Conservation (phyloP, 2,888 invertebrate genomes). For the Escarpia spicata region DNA sequence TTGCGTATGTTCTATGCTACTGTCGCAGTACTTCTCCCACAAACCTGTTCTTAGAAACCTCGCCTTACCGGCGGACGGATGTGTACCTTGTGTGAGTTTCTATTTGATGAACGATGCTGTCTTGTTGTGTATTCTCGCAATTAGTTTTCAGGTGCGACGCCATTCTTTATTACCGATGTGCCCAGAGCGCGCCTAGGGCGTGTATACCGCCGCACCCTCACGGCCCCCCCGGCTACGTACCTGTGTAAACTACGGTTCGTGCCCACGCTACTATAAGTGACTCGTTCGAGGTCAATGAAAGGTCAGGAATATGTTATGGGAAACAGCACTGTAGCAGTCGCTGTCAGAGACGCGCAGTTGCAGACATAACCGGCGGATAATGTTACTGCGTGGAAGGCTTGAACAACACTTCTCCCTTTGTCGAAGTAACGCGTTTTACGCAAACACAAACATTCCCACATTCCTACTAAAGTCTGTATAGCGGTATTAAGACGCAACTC, state of each 20-base stretch:
- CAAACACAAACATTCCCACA: background rate
- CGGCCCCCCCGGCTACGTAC: background rate
- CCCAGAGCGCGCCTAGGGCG: background rate
- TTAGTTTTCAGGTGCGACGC: background rate
- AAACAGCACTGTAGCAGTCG: background rate
- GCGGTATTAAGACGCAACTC: no score
- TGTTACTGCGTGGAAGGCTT: background rate
- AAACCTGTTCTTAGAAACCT: no score
- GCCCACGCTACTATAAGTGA: slow-evolving; percentile 13
- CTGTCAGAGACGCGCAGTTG: background rate
- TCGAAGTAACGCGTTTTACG: background rate
- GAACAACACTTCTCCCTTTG: background rate
- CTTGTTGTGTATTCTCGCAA: background rate
- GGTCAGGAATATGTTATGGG: background rate
- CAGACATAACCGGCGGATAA: background rate
- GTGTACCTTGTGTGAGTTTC: background rate
- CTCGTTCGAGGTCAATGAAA: background rate
- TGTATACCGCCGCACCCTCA: background rate
- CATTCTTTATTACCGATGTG: background rate
- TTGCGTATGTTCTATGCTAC: no score
- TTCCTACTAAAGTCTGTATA: background rate
- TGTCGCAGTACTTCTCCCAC: no score
- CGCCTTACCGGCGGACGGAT: background rate
- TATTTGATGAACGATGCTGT: background rate
- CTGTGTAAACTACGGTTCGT: background rate